Conservation (phyloP, 2,888 invertebrate genomes). For the Quadroppia sp. region DNA sequence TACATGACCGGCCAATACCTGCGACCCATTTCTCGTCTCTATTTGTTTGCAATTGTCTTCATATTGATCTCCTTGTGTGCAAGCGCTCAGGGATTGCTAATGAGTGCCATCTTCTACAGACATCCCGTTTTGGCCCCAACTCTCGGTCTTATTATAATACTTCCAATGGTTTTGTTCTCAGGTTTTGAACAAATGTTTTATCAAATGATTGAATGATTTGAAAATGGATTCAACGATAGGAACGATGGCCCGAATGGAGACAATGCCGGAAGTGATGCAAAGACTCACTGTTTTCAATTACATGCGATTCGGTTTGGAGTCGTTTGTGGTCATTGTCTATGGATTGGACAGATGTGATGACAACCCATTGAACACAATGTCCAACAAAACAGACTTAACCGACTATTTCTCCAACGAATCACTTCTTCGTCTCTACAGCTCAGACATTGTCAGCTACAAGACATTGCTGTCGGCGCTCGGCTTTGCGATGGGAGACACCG, state of each 20-base stretch:
- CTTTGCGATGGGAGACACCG: not conserved
- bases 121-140: conserved; percentile 70
- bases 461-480: not conserved
- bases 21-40: conserved; percentile 58
- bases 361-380: not conserved
- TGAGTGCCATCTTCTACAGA: conserved; percentile 63
- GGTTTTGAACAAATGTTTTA: conserved; percentile 55
- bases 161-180: conserved; percentile 90
- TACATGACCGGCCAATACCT: conserved; percentile 91
- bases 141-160: conserved; percentile 92
- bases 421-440: not conserved
- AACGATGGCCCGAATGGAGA: not conserved
- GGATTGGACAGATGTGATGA: not conserved
- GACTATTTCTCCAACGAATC: not conserved
- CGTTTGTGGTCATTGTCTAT: not conserved
- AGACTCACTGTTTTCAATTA: not conserved
- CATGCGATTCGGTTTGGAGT: not conserved
- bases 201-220: no score
- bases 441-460: not conserved
- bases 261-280: not conserved
- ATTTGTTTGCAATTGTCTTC: conserved; percentile 19
- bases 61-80: conserved; percentile 86
- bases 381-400: not conserved
- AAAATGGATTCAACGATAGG: not conserved
- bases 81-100: conserved; percentile 83